These are phyloP conservation scores for Scaptomyza reducta DNA, from an alignment of 2,888 invertebrate species.

Conservation along the genomic window DNA sequence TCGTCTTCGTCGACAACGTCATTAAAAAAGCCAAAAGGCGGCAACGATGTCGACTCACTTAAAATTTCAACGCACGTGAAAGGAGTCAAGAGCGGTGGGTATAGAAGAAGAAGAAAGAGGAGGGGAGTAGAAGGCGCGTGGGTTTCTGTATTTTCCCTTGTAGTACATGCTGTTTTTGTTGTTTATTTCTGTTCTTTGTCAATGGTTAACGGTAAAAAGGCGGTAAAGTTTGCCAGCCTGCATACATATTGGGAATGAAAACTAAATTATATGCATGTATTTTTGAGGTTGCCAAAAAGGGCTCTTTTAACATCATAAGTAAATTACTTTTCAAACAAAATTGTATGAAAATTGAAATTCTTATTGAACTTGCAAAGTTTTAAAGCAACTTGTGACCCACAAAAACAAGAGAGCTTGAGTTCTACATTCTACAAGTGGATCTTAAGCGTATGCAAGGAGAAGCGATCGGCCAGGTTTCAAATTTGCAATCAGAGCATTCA, in stretches of 20 bases:
- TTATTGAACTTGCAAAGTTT: conserved; percentile 9
- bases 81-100: conserved; percentile 27
- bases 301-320: conserved; percentile 30
- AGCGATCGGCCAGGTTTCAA: not conserved
- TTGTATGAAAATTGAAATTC: conserved; percentile 20
- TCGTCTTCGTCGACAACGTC: conserved; percentile 59
- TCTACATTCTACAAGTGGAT: conserved; percentile 24
- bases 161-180: conserved; percentile 8
- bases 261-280: conserved; percentile 50
- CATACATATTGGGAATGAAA: conserved; percentile 35
- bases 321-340: conserved; percentile 51
- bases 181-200: conserved; percentile 30
- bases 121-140: conserved; percentile 13
- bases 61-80: conserved; percentile 76
- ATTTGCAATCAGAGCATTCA: conserved; percentile 2
- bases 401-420: conserved; percentile 10
- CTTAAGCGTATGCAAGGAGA: conserved; percentile 6
- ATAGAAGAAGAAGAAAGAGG: not conserved
- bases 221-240: conserved; percentile 21
- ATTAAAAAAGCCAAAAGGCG: conserved; percentile 77
- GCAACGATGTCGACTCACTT: conserved; percentile 61
- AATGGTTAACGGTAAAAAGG: conserved; percentile 54
- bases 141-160: conserved; percentile 23
- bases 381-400: not conserved
- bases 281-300: conserved; percentile 2